Evolutionary conservation across 2,888 invertebrate species (phyloP).

Genomic region (Cloeon dipterum): DNA sequence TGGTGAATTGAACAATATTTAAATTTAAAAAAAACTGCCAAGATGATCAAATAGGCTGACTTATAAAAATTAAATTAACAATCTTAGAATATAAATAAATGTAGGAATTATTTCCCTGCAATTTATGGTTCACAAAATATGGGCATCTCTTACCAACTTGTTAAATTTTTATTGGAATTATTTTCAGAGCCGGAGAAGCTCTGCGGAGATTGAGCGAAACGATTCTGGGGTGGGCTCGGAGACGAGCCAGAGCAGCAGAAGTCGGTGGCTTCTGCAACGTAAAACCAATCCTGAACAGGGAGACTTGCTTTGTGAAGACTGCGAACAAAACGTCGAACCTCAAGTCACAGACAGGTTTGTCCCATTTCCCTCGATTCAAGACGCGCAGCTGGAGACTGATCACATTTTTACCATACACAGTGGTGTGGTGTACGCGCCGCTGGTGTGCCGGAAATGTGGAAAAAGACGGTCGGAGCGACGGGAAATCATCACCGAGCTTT

Average conservation of each 20-base stretch:
- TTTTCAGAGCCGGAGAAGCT: slow-evolving; percentile 15
- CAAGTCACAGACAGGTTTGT: slow-evolving; percentile 37
- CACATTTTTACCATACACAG: too few relatives aligned
- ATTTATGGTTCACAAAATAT: too few relatives aligned
- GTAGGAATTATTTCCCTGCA: too few relatives aligned
- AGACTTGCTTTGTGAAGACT: slow-evolving; percentile 58
- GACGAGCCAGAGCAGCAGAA: slow-evolving; percentile 67
- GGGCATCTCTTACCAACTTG: too few relatives aligned
- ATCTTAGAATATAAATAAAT: too few relatives aligned
- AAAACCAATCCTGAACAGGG: slow-evolving; percentile 10
- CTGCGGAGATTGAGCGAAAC: slow-evolving; percentile 67
- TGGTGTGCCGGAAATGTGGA: slow-evolving; percentile 70
- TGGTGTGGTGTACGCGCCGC: slow-evolving; percentile 48
- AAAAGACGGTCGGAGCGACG: slow-evolving; percentile 75
- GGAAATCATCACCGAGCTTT: slow-evolving; percentile 84
- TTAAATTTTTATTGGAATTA: too few relatives aligned
- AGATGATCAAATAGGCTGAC: background rate
- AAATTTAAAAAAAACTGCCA: background rate
- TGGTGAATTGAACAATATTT: too few relatives aligned
- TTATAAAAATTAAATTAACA: too few relatives aligned
- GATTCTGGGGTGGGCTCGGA: slow-evolving; percentile 86
- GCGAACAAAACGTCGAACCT: slow-evolving; percentile 57
- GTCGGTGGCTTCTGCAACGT: slow-evolving; percentile 22
- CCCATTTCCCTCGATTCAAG: too few relatives aligned
- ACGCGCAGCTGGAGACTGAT: too few relatives aligned